Percentiles rank a stretch among this genome's conserved stretches.
Conservation (phyloP, 2,888 invertebrate genomes). For the Corbicula japonica region DNA sequence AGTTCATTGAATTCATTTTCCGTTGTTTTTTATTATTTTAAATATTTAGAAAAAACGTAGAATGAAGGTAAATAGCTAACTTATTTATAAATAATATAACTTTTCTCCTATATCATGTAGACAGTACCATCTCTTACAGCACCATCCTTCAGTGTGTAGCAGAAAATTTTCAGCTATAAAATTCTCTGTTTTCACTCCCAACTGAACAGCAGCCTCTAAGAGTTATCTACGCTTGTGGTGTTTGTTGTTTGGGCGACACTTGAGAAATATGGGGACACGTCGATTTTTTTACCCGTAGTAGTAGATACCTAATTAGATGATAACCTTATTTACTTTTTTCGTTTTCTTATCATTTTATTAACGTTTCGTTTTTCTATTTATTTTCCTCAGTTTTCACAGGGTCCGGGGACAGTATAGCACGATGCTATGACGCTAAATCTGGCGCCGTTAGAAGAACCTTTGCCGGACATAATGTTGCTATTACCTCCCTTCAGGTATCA, state of each 20-base stretch:
- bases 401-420: slow-evolving; percentile 86
- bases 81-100: no score
- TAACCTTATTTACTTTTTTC: not conserved
- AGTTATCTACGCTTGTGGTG: not conserved
- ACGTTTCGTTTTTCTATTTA: slow-evolving; percentile 17
- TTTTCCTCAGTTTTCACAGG: slow-evolving; percentile 86
- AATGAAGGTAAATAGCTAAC: no score
- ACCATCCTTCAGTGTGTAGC: no score
- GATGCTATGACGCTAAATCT: slow-evolving; percentile 87
- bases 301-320: not conserved
- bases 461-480: slow-evolving; percentile 85
- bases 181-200: no score
- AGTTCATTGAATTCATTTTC: no score
- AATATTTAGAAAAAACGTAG: no score
- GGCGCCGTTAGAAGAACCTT: slow-evolving; percentile 85
- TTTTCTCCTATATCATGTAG: no score
- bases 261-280: not conserved
- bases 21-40: no score
- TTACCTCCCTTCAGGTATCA: slow-evolving; percentile 86
- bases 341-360: not conserved
- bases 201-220: not conserved
- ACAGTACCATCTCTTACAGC: no score
- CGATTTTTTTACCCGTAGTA: not conserved
- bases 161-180: no score
- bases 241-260: not conserved